phyloP scores from a whole-genome alignment of 2,113 vertebrate species.

The Eublepharis macularius region DNA sequence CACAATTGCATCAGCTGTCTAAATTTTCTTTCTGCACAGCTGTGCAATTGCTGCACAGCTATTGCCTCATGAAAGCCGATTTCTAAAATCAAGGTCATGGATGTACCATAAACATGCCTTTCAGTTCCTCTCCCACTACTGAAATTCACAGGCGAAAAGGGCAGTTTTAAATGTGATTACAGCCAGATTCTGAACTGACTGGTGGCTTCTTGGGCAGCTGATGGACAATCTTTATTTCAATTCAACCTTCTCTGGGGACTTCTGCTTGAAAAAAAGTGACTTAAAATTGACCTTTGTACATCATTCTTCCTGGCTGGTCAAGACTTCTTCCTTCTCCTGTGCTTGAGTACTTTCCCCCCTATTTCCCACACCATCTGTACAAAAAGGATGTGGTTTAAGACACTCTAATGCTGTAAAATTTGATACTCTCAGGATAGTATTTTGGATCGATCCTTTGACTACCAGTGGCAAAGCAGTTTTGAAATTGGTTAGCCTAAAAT shows the following conservation, averaged over 20 bases:
- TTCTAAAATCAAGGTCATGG: neutral
- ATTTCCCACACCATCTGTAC: neutral
- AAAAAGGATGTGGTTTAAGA: neutral
- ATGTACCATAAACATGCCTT: too few species aligned
- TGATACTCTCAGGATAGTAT: too few species aligned
- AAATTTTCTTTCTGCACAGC: neutral
- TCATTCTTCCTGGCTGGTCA: neutral
- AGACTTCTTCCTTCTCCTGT: neutral
- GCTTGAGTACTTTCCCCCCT: neutral
- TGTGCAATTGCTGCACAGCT: neutral
- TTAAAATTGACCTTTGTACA: neutral
- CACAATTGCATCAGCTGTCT: neutral
- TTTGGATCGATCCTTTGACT: too few species aligned
- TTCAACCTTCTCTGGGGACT: neutral
- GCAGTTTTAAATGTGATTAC: too few species aligned
- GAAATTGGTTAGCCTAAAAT: neutral
- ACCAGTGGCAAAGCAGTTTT: neutral
- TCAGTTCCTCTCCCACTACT: too few species aligned
- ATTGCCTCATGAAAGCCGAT: neutral
- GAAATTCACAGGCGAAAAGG: too few species aligned
- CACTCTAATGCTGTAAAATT: too few species aligned
- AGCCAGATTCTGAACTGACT: too few species aligned
- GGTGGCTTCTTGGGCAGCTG: too few species aligned
- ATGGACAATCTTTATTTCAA: too few species aligned
- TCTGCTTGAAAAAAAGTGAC: neutral